Base-by-base conservation (phyloP, 2,888 invertebrate genomes). In the Nyleta sp. region DNA sequence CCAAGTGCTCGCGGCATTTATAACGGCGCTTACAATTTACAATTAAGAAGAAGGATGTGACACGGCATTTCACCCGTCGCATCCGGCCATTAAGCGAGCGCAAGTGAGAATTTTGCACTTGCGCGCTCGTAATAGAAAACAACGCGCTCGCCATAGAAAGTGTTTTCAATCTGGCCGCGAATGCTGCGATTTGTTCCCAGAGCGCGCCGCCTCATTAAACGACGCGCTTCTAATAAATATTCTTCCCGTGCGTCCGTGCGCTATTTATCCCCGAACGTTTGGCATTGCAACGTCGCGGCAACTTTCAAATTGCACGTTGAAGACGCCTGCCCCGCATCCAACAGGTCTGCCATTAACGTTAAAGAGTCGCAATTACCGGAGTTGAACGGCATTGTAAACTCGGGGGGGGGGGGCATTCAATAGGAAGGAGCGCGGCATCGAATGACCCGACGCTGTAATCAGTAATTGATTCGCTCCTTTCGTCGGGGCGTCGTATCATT, bases 21-120 rank as follows among this genome's bases (percentile, higher is more conserved):
- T 60, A 76, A 71, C 46, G 48, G 11, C 77, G 44, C 44, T 65
- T 40, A 59, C 53, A 77, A 71, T 76, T 71, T 60, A 59, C 55
- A 67, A 70, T 65, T 70, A 60, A 72, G 72, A 74, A 79, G 65
- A 75, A 64, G 68, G 79, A 79, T 62, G 71, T 67, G 64, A 68
- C 62, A 62, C 70, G 71, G 70, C 76, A 75, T 80, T 76, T 73
- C 64, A 59, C 79, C 65, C 53, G 33, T 76, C 57, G 52, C 55
- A 28, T 28, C 76, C 79, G 72, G 72, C 70, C 60, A 73, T 75
- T 76, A 76, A 75, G 22, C 52, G 28, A 44, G 28, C 28, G 52
- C 46, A 59, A 72, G 79, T 76, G 79, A 80, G 79, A 76, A 80
- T 64, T 80, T 76, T 76, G 53, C 76, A 65, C 76, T 72, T 73